Base-by-base conservation (phyloP, 2,113 vertebrate genomes). In the Morone saxatilis region DNA sequence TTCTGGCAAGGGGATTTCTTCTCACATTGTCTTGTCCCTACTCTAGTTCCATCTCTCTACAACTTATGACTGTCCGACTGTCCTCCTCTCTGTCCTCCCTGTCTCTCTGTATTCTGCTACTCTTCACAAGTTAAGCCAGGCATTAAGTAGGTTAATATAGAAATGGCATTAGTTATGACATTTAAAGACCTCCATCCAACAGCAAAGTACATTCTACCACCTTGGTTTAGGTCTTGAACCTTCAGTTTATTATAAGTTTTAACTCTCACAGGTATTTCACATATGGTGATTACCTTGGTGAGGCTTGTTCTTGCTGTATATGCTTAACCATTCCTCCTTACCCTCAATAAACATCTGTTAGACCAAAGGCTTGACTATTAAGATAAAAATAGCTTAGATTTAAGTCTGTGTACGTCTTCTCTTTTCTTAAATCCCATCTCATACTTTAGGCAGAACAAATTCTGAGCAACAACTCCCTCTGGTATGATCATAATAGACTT, bases 1-100 rank as follows among this genome's bases (percentile, higher is more conserved):
- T 53, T 71, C 41, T 77, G 73, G 43, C 36, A 2, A 40, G 41
- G 38, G n/a, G 51, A 54, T 67, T 75, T 84, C 86, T 75, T 84
- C 86, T 84, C 66, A 76, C 62, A 80, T 72, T 59, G 73, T 84
- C 79, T 78, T 38, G 50, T 75, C 53, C 74, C 68, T 67, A 16
- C 51, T 57, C 40, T 13, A 14, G 53, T 61, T 84, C 45, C 68
- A 59, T 59, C 36, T 68, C 17, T 59, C 59, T n/a, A 4, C 6
- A 67, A 59, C 75, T 63, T 87, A 36, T 43, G 51, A 74, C 25
- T 31, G 31, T 3, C 31, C 31, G 31, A 31, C 31, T 20, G 22
- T 56, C 38, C 57, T 69, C 47, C 14, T 59, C 40, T 41, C 66
- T 11, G 25, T 71, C 48, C 38, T 36, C 2, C 10, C 53, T 71